Percentiles rank a stretch among this genome's conserved stretches.
Conservation (phyloP, 1,140 invertebrate genomes). For the Theocolax elegans region DNA sequence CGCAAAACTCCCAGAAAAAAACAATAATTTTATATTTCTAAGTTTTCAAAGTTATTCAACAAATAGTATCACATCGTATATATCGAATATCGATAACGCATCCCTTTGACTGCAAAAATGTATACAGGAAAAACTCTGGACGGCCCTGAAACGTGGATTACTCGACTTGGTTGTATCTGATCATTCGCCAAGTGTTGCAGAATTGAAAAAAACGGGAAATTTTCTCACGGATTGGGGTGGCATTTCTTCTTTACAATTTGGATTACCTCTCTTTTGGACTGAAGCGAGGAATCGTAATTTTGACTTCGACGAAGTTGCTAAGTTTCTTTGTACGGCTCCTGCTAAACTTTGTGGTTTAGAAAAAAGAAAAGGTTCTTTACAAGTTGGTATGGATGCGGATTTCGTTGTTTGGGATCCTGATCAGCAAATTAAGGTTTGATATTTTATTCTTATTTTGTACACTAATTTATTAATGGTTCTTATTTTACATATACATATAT, state of each 20-base stretch:
- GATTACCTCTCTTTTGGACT: constrained; percentile 77
- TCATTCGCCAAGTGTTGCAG: constrained; percentile 78
- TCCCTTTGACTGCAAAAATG: too few relatives aligned
- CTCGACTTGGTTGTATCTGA: constrained; percentile 79
- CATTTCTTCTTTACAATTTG: constrained; percentile 79
- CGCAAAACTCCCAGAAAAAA: too few relatives aligned
- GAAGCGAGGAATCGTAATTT: constrained; percentile 67
- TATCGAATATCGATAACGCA: too few relatives aligned
- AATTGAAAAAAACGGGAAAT: constrained; percentile 72
- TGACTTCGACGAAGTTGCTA: constrained; percentile 68
- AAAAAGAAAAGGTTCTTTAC: constrained; percentile 71
- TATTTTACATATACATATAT: too few relatives aligned
- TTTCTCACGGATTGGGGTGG: constrained; percentile 80
- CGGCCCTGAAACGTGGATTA: constrained; percentile 68
- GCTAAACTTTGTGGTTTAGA: constrained; percentile 73
- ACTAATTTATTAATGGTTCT: too few relatives aligned
- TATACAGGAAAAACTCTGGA: constrained; percentile 71
- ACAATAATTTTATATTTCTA: too few relatives aligned
- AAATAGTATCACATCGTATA: too few relatives aligned
- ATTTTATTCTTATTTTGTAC: too few relatives aligned
- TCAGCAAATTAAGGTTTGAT: constrained; percentile 66
- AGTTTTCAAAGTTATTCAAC: too few relatives aligned
- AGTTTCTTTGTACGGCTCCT: constrained; percentile 72
- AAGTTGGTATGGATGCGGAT: constrained; percentile 76
- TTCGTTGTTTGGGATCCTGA: constrained; percentile 79